Evolutionary conservation across 2,888 invertebrate genomes (phyloP), one percentile per base, ranked within the genome.

Genomic region (Apantesis nais): DNA sequence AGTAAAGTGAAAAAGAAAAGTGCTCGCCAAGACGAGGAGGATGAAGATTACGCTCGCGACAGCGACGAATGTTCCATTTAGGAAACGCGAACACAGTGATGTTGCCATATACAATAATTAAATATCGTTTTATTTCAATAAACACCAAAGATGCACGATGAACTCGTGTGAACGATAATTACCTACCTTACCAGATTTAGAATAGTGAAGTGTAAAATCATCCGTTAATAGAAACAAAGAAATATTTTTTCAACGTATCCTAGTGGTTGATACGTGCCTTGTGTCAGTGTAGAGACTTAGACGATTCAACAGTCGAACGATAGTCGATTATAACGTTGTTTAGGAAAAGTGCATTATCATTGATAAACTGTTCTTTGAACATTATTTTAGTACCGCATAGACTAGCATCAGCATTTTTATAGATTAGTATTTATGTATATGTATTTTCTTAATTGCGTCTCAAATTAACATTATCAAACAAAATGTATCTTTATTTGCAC

Each of bases 41-140:
- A 95, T 74, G 95, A 95, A 1, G 95, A 95, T 77, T 95, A 95
- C 86, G 95, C 95, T 60, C 89, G 95, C 25, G 96, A 96, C 84
- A 96, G 96, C 83, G 96, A 96, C 86, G 96, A 96, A 86, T 96
- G 96, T 88, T 96, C 96, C 88, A 96, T 96, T 92, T 96, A 93
- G 90, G 86, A 76, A 60, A 61, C 67, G 66, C 61, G 48, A 67
- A 73, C 71, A 78, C 78, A 77, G 81, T 83, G 80, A 81, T 81
- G 82, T 78, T 85, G 84, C 81, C 78, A 78, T 74, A 76, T 80
- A 80, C 83, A 81, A 78, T 84, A 81, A 78, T 68, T 62, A 65
- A 71, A 70, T 78, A 79, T 77, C 74, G 75, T 81, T 77, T 71
- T 74, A 78, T 80, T 81, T 81, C 83, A 87, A 86, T 90, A 89